Evolutionary conservation across 2,888 invertebrate species (phyloP).

Genomic region (Portevinia maculata): DNA sequence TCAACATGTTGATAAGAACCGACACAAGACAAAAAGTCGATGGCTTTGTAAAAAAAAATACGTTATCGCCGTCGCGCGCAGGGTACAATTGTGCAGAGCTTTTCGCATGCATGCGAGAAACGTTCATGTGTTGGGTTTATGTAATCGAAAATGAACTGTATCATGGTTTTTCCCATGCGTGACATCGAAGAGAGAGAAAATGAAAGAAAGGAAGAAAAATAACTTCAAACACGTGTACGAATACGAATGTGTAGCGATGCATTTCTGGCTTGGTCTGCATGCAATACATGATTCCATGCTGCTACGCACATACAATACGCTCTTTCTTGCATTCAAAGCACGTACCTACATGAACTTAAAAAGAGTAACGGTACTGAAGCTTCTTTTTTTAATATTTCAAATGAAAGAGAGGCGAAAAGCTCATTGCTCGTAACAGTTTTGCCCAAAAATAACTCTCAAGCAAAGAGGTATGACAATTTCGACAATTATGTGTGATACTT

Average conservation of each 20-base stretch:
- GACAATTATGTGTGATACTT: slow-evolving; percentile 44
- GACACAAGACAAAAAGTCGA: slow-evolving; percentile 39
- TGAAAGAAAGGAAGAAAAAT: slow-evolving; percentile 9
- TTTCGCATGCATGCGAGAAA: slow-evolving; percentile 10
- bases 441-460: slow-evolving; percentile 54
- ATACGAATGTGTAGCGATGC: slow-evolving; percentile 55
- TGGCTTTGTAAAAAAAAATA: slow-evolving; percentile 37
- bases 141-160: slow-evolving; percentile 65
- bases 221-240: slow-evolving; percentile 59
- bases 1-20: slow-evolving; percentile 50
- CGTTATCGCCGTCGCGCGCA: not conserved
- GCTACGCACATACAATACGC: slow-evolving; percentile 15
- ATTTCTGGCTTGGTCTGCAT: slow-evolving; percentile 6
- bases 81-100: slow-evolving; percentile 24
- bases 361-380: slow-evolving; percentile 70
- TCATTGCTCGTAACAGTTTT: slow-evolving; percentile 63
- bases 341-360: slow-evolving; percentile 63
- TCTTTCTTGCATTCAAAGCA: slow-evolving; percentile 59
- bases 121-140: slow-evolving; percentile 46
- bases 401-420: slow-evolving; percentile 34
- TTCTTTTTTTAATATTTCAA: slow-evolving; percentile 9
- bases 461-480: not conserved
- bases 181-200: slow-evolving; percentile 35
- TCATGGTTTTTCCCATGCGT: slow-evolving; percentile 62
- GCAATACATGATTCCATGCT: slow-evolving; percentile 17